A percentile compares a stretch with the other conserved stretches of the same genome.
These are phyloP conservation scores for Holacanthella duospinosa DNA, from an alignment of 2,888 invertebrate genomes.

Conservation along the genomic window DNA sequence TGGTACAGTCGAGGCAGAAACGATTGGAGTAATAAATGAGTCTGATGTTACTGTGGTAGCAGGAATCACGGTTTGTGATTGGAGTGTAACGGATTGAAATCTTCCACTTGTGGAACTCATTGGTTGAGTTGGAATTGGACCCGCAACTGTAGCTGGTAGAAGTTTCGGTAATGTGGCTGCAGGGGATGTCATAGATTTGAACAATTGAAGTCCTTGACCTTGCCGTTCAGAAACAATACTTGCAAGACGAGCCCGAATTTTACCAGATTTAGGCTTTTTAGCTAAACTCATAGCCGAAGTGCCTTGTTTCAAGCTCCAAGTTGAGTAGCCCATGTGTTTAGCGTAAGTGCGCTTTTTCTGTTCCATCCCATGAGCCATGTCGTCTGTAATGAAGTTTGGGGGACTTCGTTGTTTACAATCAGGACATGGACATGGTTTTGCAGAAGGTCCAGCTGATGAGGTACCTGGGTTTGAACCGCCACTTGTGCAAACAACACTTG, in stretches of 20 bases:
- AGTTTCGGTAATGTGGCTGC: constrained; percentile 9
- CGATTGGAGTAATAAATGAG: neutral
- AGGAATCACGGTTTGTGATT: neutral
- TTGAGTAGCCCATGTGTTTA: too few species aligned
- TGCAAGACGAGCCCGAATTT: neutral
- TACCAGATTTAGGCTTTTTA: neutral
- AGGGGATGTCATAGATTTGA: neutral
- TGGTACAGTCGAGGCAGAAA: neutral
- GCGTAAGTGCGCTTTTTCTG: too few species aligned
- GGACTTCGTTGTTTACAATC: constrained; percentile 1
- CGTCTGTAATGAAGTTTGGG: neutral
- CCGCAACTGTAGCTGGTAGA: constrained; percentile 12
- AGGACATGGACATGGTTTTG: constrained; percentile 13
- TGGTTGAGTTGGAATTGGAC: neutral
- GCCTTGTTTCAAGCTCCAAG: too few species aligned
- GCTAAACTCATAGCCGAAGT: neutral
- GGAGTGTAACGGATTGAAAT: neutral
- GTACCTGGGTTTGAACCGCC: neutral
- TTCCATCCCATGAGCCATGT: too few species aligned
- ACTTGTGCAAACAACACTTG: neutral
- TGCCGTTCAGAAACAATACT: neutral
- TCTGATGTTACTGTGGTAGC: neutral
- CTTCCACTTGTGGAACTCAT: too few species aligned
- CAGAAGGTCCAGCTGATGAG: neutral
- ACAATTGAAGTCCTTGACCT: neutral